phyloP scores from a whole-genome alignment of 2,113 vertebrate genomes.

The Perca schrenkii region DNA sequence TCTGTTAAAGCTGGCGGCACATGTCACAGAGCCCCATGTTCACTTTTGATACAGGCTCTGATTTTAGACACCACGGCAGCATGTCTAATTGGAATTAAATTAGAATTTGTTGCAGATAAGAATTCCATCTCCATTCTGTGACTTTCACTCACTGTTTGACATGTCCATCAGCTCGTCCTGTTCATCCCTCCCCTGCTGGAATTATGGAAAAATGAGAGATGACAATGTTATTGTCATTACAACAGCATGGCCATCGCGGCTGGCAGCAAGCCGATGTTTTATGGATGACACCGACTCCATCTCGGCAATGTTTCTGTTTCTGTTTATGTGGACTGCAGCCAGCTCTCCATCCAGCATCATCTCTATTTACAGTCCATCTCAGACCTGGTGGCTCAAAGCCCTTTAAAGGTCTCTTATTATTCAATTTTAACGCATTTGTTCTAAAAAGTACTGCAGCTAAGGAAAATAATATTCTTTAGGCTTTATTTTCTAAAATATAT shows the following conservation, averaged over 20 bases:
- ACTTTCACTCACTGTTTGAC: constrained; percentile 18
- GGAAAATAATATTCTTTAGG: not conserved
- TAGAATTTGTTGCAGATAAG: not conserved
- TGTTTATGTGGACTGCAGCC: constrained; percentile 30
- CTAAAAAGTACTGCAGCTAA: not conserved
- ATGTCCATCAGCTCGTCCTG: constrained; percentile 13
- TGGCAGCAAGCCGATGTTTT: constrained; percentile 23
- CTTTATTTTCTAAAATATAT: not conserved
- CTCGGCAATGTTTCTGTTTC: constrained; percentile 6
- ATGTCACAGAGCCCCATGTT: constrained; percentile 1
- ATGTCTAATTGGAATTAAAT: not conserved
- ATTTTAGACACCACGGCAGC: not conserved
- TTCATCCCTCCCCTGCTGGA: not conserved
- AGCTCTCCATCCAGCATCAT: constrained; percentile 1
- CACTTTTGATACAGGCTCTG: not conserved
- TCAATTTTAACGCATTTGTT: constrained; percentile 1
- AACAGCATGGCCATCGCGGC: not conserved
- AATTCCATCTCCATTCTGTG: not conserved
- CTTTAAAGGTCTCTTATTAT: constrained; percentile 10
- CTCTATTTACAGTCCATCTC: constrained; percentile 16
- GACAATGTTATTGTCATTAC: constrained; percentile 28
- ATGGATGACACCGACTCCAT: constrained; percentile 33
- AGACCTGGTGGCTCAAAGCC: constrained; percentile 7
- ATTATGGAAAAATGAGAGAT: constrained; percentile 16
- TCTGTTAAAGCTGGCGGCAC: not conserved